Evolutionary conservation across 2,797 vertebrate species (phyloP).

Genomic region (Tadarida brasiliensis): DNA sequence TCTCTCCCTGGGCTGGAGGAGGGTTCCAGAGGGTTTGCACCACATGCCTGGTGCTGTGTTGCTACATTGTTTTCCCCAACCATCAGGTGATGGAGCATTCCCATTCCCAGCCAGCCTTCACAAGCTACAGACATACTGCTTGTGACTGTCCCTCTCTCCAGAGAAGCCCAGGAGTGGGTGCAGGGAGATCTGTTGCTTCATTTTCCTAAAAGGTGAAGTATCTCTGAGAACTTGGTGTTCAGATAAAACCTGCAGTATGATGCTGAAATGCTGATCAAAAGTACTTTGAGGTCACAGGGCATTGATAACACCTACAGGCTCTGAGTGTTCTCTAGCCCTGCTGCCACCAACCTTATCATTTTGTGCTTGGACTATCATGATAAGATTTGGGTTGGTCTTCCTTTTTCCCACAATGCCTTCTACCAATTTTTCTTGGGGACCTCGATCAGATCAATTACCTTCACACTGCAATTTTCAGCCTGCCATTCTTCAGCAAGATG

Average conservation of each 20-base stretch:
- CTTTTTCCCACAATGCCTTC: not conserved
- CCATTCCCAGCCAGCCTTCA: not conserved
- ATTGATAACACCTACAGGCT: not conserved
- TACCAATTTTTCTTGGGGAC: not conserved
- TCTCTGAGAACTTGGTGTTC: not conserved
- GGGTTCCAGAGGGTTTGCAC: not conserved
- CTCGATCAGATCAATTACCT: not conserved
- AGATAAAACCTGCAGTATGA: not conserved
- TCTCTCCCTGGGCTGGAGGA: not conserved
- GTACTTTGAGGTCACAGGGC: not conserved
- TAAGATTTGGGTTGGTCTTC: not conserved
- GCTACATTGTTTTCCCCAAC: not conserved
- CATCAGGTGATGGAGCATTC: accelerated
- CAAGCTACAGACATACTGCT: not conserved
- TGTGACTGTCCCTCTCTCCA: not conserved
- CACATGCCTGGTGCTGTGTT: not conserved
- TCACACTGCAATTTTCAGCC: not conserved
- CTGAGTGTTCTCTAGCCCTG: no score
- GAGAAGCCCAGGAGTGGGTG: not conserved
- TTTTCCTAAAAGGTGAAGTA: not conserved
- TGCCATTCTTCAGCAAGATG: not conserved
- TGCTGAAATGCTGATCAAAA: not conserved
- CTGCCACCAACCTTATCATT: not conserved
- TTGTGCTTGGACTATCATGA: not conserved
- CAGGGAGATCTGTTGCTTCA: not conserved